Evolutionary conservation across 2,888 invertebrate genomes (phyloP).

Genomic region (Calameuta idolon): DNA sequence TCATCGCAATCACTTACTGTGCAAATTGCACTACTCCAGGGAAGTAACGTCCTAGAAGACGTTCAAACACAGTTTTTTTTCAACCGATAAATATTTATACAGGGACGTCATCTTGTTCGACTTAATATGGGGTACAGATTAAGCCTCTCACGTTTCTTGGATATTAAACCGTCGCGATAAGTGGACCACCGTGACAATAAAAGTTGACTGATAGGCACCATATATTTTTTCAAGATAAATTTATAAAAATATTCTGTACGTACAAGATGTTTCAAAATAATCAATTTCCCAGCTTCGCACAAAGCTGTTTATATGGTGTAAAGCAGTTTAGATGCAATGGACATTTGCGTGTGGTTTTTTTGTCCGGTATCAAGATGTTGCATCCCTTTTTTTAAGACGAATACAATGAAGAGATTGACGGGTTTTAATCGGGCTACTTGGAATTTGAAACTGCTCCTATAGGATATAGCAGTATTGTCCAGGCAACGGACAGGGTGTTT

Average conservation of each 20-base stretch:
- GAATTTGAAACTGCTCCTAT: neutral
- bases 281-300: neutral
- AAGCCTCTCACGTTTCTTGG: neutral
- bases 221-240: neutral
- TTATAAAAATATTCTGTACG: neutral
- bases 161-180: neutral
- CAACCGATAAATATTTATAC: slow-evolving; percentile 57
- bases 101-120: neutral
- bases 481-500: slow-evolving; percentile 3
- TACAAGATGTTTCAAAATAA: neutral
- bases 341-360: neutral
- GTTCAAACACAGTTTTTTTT: slow-evolving; percentile 55
- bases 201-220: neutral
- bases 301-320: neutral
- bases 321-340: neutral
- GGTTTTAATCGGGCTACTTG: neutral
- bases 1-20: slow-evolving; percentile 31
- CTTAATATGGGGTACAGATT: neutral
- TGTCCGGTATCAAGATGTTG: neutral
- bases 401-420: neutral
- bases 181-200: neutral
- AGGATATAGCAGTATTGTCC: neutral
- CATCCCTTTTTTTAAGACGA: neutral
- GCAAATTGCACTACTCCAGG: slow-evolving; percentile 22
- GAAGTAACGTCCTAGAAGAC: slow-evolving; percentile 21